These are phyloP conservation scores for Chelidonichthys spinosus DNA, from an alignment of 2,797 vertebrate species.

Conservation along the genomic window DNA sequence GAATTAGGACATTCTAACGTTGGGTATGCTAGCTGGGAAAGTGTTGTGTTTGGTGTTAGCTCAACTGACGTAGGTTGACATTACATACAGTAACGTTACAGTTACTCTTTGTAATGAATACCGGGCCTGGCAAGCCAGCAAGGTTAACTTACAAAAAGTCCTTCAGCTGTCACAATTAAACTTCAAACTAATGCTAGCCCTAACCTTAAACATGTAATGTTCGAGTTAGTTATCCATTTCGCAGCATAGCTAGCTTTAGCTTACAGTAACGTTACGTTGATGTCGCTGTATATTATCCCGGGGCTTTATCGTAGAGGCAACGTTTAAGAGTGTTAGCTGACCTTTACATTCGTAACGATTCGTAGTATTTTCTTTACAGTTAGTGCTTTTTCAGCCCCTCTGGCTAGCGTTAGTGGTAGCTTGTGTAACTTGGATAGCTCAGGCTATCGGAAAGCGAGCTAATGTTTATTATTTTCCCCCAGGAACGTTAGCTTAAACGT, in stretches of 20 bases:
- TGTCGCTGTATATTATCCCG: not conserved
- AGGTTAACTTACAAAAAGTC: slow-evolving; percentile 34
- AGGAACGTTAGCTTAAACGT: not conserved
- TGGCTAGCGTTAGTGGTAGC: slow-evolving; percentile 21
- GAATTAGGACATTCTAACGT: too few relatives aligned
- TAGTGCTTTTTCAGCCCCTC: not conserved
- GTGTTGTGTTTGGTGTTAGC: not conserved
- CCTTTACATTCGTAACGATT: not conserved
- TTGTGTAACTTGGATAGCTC: slow-evolving; percentile 28
- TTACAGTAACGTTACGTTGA: too few relatives aligned
- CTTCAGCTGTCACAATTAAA: slow-evolving; percentile 36
- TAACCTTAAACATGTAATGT: not conserved
- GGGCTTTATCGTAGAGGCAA: not conserved
- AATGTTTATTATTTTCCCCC: slow-evolving; percentile 10
- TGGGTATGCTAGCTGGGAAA: not conserved
- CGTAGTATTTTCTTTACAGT: slow-evolving; percentile 1
- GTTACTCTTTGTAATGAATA: not conserved
- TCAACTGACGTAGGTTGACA: not conserved
- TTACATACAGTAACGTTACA: not conserved
- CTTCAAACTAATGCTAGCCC: slow-evolving; percentile 8
- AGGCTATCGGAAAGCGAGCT: slow-evolving; percentile 42
- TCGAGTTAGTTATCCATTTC: not conserved
- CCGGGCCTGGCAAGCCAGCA: slow-evolving; percentile 16
- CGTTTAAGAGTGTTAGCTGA: not conserved
- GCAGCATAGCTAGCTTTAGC: slow-evolving; percentile 41